Evolutionary conservation across 2,888 invertebrate genomes (phyloP).

Genomic region (Thera britannica): DNA sequence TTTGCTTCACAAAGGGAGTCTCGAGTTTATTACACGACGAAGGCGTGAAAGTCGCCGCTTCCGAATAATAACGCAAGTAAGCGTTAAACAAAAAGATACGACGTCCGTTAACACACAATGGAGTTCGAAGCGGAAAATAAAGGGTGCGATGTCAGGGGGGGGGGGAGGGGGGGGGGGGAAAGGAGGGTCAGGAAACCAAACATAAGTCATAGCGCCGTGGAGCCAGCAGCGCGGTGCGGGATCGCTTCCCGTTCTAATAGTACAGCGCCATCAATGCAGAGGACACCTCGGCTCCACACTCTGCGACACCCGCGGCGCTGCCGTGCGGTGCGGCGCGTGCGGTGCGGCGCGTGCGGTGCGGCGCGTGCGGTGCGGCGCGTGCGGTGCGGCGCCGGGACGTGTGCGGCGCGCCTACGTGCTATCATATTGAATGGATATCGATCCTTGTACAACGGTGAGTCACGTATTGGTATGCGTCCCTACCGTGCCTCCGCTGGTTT

Average conservation of each 20-base stretch:
- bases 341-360: background rate
- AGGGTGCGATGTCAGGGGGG: conserved; percentile 3
- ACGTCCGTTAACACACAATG: conserved; percentile 28
- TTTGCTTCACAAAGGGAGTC: conserved; percentile 25
- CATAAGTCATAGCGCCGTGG: background rate
- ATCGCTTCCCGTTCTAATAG: background rate
- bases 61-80: conserved; percentile 29
- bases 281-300: background rate
- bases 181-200: conserved; percentile 1
- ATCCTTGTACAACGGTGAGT: too few relatives aligned
- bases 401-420: too few relatives aligned
- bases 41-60: conserved; percentile 24
- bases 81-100: conserved; percentile 28
- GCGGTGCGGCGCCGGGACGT: background rate
- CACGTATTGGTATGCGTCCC: too few relatives aligned
- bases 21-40: conserved; percentile 26
- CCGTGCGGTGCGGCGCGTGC: too few relatives aligned
- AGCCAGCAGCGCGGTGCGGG: background rate
- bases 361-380: conserved; percentile 1
- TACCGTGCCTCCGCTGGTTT: too few relatives aligned
- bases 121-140: conserved; percentile 16
- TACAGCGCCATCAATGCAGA: background rate
- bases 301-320: too few relatives aligned
- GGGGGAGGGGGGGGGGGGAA: background rate
- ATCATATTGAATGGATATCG: too few relatives aligned